phyloP scores from a whole-genome alignment of 2,113 vertebrate genomes.

The Myrmophylax atrothorax region DNA sequence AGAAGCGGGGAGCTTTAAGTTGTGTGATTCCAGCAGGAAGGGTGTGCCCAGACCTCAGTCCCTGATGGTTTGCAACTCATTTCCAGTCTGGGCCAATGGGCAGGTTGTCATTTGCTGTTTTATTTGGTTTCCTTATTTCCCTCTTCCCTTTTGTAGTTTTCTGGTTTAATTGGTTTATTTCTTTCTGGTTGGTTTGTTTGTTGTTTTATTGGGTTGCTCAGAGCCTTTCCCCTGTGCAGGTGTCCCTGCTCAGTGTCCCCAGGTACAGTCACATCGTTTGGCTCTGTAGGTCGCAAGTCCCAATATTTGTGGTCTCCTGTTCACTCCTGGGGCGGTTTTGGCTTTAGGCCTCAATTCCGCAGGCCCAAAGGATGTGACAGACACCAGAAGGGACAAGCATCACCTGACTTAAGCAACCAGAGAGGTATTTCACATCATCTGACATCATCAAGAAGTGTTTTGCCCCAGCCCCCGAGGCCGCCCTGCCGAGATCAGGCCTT shows the following conservation, averaged over 20 bases:
- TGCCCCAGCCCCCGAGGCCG: too few species aligned
- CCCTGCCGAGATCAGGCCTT: too few species aligned
- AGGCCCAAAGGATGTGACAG: too few species aligned
- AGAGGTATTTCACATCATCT: too few species aligned
- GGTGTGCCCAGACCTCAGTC: neutral
- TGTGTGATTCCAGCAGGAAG: too few species aligned
- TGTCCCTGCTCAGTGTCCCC: neutral
- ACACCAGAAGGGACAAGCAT: too few species aligned
- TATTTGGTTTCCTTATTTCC: neutral
- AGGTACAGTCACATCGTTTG: accelerated
- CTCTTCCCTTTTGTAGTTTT: neutral
- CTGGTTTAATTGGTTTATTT: neutral
- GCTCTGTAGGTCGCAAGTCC: neutral
- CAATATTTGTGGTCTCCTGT: neutral
- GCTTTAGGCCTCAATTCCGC: too few species aligned
- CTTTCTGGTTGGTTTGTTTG: neutral
- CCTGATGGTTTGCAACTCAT: neutral
- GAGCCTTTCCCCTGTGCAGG: neutral
- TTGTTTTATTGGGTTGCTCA: neutral
- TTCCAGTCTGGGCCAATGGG: neutral
- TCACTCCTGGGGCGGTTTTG: too few species aligned
- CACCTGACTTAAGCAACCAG: too few species aligned
- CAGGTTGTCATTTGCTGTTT: neutral
- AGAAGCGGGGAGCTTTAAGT: too few species aligned
- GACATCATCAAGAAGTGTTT: too few species aligned